Base-by-base conservation (phyloP, 2,888 invertebrate species). In the Masnerella sp. region DNA sequence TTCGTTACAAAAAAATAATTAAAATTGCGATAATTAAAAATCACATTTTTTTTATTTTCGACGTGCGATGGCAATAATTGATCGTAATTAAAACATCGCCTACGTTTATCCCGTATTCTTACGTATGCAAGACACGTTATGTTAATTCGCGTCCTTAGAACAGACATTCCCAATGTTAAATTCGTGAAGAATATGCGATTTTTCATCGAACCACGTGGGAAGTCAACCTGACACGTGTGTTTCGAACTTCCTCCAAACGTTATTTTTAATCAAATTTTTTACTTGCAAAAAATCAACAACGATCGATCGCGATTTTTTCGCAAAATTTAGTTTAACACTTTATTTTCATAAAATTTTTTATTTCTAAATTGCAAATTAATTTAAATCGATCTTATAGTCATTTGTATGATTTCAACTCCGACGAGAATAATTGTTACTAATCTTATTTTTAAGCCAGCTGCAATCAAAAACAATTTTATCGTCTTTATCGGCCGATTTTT, bases 41-140 rank as follows among this genome's bases (percentile, higher is more conserved):
- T n/a, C n/a, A n/a, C n/a, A n/a, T n/a, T n/a, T n/a, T n/a, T n/a
- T n/a, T n/a, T n/a, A n/a, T n/a, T n/a, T n/a, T n/a, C n/a, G n/a
- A n/a, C n/a, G n/a, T n/a, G n/a, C n/a, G n/a, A n/a, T n/a, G 32
- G 5, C n/a, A 11, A 32, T 32, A 25, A 47, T 47, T 12, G 14
- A 11, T 11, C n/a, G 30, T 30, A 62, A 51, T 51, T 52, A 43
- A 11, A 22, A 49, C 11, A 11, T 38, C 56, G 49, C 65, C 65
- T 32, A 65, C 65, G 40, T 32, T 14, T 15, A 56, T 65, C 40
- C 47, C 22, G 30, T 12, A 65, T 2, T n/a, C 56, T 47, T 54
- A 54, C 54, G 45, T 45, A 56, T 45, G 52, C 56, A 40, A 65
- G 40, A 65, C 65, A 65, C 56, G 65, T 65, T 65, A 65, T 65